A percentile compares a stretch with the other conserved stretches of the same genome.
phyloP scores from a whole-genome alignment of 2,888 invertebrate species.

The Copidosoma aretas region DNA sequence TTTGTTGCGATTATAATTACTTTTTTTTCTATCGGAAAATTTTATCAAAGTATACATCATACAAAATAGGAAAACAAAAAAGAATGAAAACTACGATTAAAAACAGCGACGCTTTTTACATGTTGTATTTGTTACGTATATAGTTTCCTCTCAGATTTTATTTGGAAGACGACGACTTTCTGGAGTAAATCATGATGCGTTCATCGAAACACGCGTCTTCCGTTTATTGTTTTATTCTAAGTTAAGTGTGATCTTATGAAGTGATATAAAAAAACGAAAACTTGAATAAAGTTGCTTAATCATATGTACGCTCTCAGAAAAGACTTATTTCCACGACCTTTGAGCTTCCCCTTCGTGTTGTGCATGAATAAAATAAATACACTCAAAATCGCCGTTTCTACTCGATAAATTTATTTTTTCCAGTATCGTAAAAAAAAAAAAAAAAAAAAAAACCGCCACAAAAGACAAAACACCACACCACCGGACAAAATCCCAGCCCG shows the following conservation, averaged over 20 bases:
- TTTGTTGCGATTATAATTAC: conserved; percentile 28
- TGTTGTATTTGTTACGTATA: conserved; percentile 30
- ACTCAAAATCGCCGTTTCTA: too few species aligned
- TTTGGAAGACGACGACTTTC: conserved; percentile 33
- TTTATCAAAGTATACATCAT: conserved; percentile 15
- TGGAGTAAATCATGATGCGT: conserved; percentile 28
- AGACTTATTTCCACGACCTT: neutral
- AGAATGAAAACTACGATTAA: too few species aligned
- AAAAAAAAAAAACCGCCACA: neutral
- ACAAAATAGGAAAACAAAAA: conserved; percentile 11
- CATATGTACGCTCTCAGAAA: neutral
- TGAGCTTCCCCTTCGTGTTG: neutral
- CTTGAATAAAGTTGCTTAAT: conserved; percentile 36
- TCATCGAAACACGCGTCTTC: conserved; percentile 37
- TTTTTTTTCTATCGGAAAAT: conserved; percentile 26
- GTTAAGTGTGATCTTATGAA: conserved; percentile 36
- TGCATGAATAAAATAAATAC: neutral
- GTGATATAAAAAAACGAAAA: conserved; percentile 26
- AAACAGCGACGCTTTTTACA: conserved; percentile 38
- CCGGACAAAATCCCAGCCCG: too few species aligned
- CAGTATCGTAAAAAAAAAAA: neutral
- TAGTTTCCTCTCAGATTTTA: conserved; percentile 19
- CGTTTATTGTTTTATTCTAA: conserved; percentile 34
- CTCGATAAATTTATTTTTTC: too few species aligned
- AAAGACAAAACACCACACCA: neutral